Base-by-base conservation (phyloP, 2,113 vertebrate species). In the Rhagologus leucostigma region DNA sequence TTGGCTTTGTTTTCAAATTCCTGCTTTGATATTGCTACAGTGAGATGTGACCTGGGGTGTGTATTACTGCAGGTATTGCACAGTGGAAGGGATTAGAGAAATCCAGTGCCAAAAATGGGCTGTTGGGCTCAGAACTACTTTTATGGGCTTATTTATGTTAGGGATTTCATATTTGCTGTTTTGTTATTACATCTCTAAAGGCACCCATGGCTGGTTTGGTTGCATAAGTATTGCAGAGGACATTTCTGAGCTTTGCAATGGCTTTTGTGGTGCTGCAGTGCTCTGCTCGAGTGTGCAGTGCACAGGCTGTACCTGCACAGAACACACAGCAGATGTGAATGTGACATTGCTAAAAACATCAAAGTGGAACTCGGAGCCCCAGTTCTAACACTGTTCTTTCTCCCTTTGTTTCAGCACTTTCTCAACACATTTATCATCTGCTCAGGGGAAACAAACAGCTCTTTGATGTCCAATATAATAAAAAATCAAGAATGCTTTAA, bases 1-100 rank as follows among this genome's bases (percentile, higher is more conserved):
- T 97, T 90, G 93, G 93, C 88, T 89, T 94, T 96, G 88, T 89
- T 96, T 88, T 92, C 71, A 81, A 86, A 92, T 73, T 81, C 76
- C 41, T 92, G 14, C 83, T 81, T 92, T 84, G 95, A 90, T 94
- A 46, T 52, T 93, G 79, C 68, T 75, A 88, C 64, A 70, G 73
- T 37, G 41, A 93, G 76, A 90, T 27, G 8, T 93, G 68, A 85
- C 92, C 88, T 86, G 83, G 64, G 93, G 88, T 87, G 78, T 89
- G 71, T 77, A 8, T 90, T 94, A 64, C 69, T 96, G 93, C 93
- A 90, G 85, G 64, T 90, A 60, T 81, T 67, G n/a, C 85, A 94
- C 90, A 57, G 76, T 41, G 85, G 69, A 93, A 96, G 47, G 21
- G 20, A 56, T 42, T 37, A 75, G 53, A 65, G 74, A 97, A 89